Percentiles rank a stretch among this genome's conserved stretches.
Conservation (phyloP, 2,797 vertebrate species). For the Astyanax mexicanus region DNA sequence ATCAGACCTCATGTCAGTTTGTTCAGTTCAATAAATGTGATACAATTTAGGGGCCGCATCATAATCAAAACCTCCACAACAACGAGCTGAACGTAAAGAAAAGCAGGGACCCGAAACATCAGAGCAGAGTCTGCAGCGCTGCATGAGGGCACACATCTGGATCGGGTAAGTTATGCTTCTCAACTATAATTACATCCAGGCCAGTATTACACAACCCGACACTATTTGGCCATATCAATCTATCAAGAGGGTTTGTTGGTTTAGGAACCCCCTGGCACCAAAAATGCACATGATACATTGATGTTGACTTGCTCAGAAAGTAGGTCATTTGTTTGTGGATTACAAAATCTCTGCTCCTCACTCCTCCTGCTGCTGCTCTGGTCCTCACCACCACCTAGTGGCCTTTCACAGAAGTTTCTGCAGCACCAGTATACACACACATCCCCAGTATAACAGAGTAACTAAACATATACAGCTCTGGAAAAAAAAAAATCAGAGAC, state of each 20-base stretch:
- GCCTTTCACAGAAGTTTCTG: slow-evolving; percentile 34
- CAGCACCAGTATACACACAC: background rate
- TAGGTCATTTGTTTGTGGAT: slow-evolving; percentile 72
- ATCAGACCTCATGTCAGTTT: slow-evolving; percentile 21
- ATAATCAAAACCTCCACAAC: slow-evolving; percentile 32
- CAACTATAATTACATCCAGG: slow-evolving; percentile 54
- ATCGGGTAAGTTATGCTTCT: slow-evolving; percentile 46
- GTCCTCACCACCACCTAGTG: slow-evolving; percentile 73
- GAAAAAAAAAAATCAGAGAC: too few species aligned
- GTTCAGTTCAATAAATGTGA: slow-evolving; percentile 28
- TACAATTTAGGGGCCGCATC: slow-evolving; percentile 38
- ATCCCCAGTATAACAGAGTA: too few species aligned
- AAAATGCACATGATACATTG: slow-evolving; percentile 59
- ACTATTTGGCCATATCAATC: slow-evolving; percentile 49
- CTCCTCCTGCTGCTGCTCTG: too few species aligned
- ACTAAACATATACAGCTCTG: too few species aligned
- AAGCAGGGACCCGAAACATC: slow-evolving; percentile 14
- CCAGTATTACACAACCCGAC: slow-evolving; percentile 56
- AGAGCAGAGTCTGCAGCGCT: slow-evolving; percentile 28
- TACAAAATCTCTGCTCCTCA: slow-evolving; percentile 59
- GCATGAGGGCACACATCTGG: slow-evolving; percentile 52
- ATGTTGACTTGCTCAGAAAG: slow-evolving; percentile 67
- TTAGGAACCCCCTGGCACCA: slow-evolving; percentile 53
- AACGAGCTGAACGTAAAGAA: slow-evolving; percentile 22
- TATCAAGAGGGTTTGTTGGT: slow-evolving; percentile 57